Conservation (phyloP, 2,888 invertebrate species). For the Agonopterix alstromeriana region DNA sequence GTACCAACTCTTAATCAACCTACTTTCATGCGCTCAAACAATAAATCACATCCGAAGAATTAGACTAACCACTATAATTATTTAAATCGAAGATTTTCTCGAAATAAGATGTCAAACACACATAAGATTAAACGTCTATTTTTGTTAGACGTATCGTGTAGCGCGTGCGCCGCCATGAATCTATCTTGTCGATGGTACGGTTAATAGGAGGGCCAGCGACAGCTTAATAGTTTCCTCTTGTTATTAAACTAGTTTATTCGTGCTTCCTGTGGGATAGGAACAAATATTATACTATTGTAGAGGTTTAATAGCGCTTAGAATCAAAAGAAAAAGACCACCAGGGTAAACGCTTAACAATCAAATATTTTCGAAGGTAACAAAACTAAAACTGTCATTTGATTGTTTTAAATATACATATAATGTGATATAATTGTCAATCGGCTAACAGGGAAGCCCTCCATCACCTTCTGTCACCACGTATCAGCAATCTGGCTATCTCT, state of each 20-base stretch:
- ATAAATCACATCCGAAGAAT: too few species aligned
- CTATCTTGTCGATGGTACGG: constrained; percentile 50
- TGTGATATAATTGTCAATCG: constrained; percentile 21
- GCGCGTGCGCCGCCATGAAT: constrained; percentile 44
- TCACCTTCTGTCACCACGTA: constrained; percentile 27
- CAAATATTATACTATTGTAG: constrained; percentile 9
- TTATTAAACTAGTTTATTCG: constrained; percentile 8
- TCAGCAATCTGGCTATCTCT: constrained; percentile 32
- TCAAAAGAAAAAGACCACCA: too few species aligned
- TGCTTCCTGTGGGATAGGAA: constrained; percentile 14
- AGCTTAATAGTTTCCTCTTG: constrained; percentile 69
- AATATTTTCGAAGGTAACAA: too few species aligned
- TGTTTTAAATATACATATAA: background rate
- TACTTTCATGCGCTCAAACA: background rate
- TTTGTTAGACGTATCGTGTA: constrained; percentile 25
- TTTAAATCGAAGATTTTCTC: constrained; percentile 5
- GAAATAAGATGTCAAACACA: constrained; percentile 20
- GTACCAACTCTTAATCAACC: constrained; percentile 3
- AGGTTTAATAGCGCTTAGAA: too few species aligned
- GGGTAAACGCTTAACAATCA: too few species aligned
- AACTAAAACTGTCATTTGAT: too few species aligned
- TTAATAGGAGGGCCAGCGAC: constrained; percentile 55
- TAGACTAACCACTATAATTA: background rate
- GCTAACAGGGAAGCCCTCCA: constrained; percentile 25
- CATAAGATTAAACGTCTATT: constrained; percentile 32